Evolutionary conservation across 2,797 vertebrate genomes (phyloP), one percentile per base, ranked within the genome.

Genomic region (Tangara arthus): DNA sequence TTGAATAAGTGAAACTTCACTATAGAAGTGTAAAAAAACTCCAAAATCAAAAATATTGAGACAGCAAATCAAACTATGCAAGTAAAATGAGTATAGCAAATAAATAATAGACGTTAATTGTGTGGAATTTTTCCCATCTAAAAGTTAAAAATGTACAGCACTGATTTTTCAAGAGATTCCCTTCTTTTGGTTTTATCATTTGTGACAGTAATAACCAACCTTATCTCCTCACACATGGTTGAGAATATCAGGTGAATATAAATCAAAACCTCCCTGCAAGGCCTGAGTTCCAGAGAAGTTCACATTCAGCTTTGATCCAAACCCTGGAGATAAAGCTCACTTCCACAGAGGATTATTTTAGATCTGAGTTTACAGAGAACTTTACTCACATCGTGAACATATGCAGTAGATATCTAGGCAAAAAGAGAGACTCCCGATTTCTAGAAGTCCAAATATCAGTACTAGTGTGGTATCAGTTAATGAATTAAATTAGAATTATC

Each of bases 1-100:
- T 73, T 63, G 56, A 70, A 49, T 70, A 93, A 90, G 70, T 82
- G 91, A 91, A 22, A 70, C 49, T 95, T 93, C 60, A 64, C n/a
- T 50, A 50, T 72, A 84, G n/a, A 89, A 66, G 82, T 83, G 47
- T 80, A 86, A 71, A 87, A 86, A 93, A 76, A 21, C 59, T 35
- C 16, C 22, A 17, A 63, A 83, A 8, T 44, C 1, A 53, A 87
- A 87, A 82, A 47, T 42, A 78, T 27, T 66, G 41, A 82, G 75
- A 94, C 21, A 41, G 42, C 16, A 56, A 61, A 65, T 84, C 55
- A 63, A 70, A 53, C 41, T 46, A 66, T 60, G 53, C 76, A 81
- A 93, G 79, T 66, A 63, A 93, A 87, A 26, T 70, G 17, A 30
- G 8, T 12, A 28, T 57, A 82, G 55, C 63, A 93, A 73, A 71